Base-by-base conservation (phyloP, 1,140 invertebrate species). In the Drosophila lacteicornis region DNA sequence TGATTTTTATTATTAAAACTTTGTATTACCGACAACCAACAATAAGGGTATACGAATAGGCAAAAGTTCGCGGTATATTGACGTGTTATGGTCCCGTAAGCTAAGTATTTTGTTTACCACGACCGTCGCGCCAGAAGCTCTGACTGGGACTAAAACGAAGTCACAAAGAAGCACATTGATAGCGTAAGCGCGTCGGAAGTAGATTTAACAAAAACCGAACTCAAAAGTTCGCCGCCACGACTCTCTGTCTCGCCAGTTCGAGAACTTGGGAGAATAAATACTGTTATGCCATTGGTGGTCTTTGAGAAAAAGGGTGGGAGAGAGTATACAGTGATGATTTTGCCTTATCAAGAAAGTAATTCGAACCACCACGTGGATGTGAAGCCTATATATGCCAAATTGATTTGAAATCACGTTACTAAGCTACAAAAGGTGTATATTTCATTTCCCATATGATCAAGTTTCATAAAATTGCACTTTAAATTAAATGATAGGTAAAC, bases 321-420 rank as follows among this genome's bases (percentile, higher is more conserved):
- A 43, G 22, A 70, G 22, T 46, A 55, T 55, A 70, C 67, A 53
- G 63, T 38, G 40, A 46, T 42, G 47, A 67, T 70, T 46, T 68
- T 55, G 50, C 47, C 40, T 30, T 9, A 25, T 22, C 6, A 33
- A 36, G 6, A 22, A 38, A 47, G 17, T 30, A 67, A 68, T 50
- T 40, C 49, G 19, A 33, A 25, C 49, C 67, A 70, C 67, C 67
- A 55, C 27, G 40, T 67, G 47, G 8, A 30, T 63, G 47, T 69
- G 40, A 27, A 51, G 40, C 36, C 13, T 66, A 47, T 45, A 12
- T 66, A 15, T 17, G 15, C n/a, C 42, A 42, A 11, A 15, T 25
- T 36, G 17, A 3, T 11, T 15, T 55, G 6, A 55, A 15, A 17
- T 51, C n/a, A 5, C 15, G n/a, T 50, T 27, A 27, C 9, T 33